phyloP scores from a whole-genome alignment of 37 sponge, comb jelly and placozoan species.

The Eunapius fragilis region DNA sequence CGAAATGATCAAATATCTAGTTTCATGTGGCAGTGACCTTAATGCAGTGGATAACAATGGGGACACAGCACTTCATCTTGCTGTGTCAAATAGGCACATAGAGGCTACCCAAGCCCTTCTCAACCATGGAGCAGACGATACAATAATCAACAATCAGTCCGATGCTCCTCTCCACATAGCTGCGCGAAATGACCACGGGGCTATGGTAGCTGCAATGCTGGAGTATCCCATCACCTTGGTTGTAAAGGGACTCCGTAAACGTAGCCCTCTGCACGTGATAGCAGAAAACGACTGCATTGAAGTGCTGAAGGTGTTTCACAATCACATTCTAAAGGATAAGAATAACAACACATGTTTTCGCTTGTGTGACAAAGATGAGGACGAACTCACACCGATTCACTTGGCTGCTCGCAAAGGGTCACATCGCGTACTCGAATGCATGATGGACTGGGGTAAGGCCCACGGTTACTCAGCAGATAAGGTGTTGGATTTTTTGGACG shows the following conservation, averaged over 20 bases:
- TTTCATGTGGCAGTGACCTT: constrained; percentile 59
- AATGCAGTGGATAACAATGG: constrained; percentile 70
- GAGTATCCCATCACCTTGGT: constrained; percentile 31
- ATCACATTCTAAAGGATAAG: background rate
- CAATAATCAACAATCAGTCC: constrained; percentile 36
- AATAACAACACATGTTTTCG: constrained; percentile 41
- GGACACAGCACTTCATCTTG: constrained; percentile 84
- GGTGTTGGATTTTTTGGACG: constrained; percentile 63
- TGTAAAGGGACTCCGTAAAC: constrained; percentile 44
- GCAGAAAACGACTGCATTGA: constrained; percentile 73
- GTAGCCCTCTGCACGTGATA: constrained; percentile 71
- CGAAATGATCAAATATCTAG: constrained; percentile 62
- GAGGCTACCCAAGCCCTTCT: constrained; percentile 65
- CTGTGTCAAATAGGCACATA: constrained; percentile 29
- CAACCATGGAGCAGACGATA: constrained; percentile 42
- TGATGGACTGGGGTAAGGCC: constrained; percentile 36
- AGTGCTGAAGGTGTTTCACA: constrained; percentile 35
- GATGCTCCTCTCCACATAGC: constrained; percentile 77
- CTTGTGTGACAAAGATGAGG: constrained; percentile 74
- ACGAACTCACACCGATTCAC: constrained; percentile 72
- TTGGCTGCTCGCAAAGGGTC: constrained; percentile 76
- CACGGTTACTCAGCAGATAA: constrained; percentile 69
- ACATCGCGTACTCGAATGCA: constrained; percentile 46
- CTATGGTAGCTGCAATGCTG: constrained; percentile 42
- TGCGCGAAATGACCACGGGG: constrained; percentile 30